Evolutionary conservation across 1,140 invertebrate genomes (phyloP), one percentile per base, ranked within the genome.

Genomic region (Bombyx mandarina): DNA sequence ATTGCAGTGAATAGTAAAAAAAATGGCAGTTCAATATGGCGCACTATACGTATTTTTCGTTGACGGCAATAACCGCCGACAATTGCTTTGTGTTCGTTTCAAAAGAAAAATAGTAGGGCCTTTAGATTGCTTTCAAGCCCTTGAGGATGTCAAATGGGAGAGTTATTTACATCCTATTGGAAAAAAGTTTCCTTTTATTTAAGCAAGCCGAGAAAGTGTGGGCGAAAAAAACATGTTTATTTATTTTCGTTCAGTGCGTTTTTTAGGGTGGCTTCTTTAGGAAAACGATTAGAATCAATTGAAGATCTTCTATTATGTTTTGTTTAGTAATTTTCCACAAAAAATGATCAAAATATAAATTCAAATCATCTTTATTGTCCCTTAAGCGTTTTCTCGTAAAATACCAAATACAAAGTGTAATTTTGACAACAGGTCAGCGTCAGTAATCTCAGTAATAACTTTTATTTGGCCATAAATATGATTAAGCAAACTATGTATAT

Each of bases 1-100:
- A 10, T 26, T 54, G 12, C 12, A 12, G 26, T 64, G 52, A 64
- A 64, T 59, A 59, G 52, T 61, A 61, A 61, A 64, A 63, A 55
- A 57, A 60, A 64, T 60, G 58, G 44, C 52, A 43, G 42, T 59
- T 57, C 55, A 60, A 57, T 61, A 61, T 46, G 47, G 53, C 26
- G 60, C 59, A 62, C 51, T 53, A 58, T 61, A 63, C 61, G 60
- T 66, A 73, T 70, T 65, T 62, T 54, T 59, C 48, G 54, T 62
- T 64, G 68, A 66, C 64, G 58, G 63, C 71, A 63, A 75, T 68
- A 76, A 69, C 66, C 55, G 61, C 61, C 63, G 55, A 75, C 68
- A 75, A 75, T 71, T 63, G 70, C 70, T 67, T 77, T 75, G 66
- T 72, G 65, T 66, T 62, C 63, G 62, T 66, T 71, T 70, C 64